phyloP scores from a whole-genome alignment of 37 sponge, comb jelly and placozoan species.

The Oopsacas minuta region DNA sequence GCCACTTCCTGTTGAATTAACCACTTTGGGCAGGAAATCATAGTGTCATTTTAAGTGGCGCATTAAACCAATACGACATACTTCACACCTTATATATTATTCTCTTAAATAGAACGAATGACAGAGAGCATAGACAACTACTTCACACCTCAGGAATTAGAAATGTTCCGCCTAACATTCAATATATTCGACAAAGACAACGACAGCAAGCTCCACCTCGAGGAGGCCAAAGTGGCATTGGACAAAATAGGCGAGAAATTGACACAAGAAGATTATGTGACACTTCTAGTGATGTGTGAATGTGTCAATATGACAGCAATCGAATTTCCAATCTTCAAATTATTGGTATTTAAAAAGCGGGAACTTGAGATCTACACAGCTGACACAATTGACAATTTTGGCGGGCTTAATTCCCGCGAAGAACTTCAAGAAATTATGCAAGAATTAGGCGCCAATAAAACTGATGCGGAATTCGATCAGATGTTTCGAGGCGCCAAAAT shows the following conservation, averaged over 20 bases:
- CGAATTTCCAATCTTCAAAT: not conserved
- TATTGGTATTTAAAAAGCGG: not conserved
- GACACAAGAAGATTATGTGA: not conserved
- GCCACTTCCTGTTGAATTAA: too few species aligned
- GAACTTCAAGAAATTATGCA: conserved; percentile 20
- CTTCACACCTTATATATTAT: too few species aligned
- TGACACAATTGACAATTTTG: not conserved
- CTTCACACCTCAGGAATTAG: not conserved
- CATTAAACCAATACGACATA: too few species aligned
- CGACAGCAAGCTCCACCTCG: not conserved
- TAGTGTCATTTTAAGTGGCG: too few species aligned
- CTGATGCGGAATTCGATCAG: conserved; percentile 21
- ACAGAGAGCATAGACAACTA: not conserved
- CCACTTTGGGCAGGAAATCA: too few species aligned
- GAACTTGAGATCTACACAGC: not conserved
- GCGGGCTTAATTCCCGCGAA: not conserved
- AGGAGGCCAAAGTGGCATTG: not conserved
- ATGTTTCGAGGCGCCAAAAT: conserved; percentile 14
- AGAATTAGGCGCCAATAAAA: not conserved
- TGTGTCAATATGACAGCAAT: not conserved
- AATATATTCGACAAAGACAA: not conserved
- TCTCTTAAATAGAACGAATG: not conserved
- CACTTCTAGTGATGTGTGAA: not conserved
- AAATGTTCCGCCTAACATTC: not conserved
- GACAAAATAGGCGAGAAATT: not conserved